Percentiles rank a stretch among this genome's conserved stretches.
Evolutionary conservation across 2,113 vertebrate genomes (phyloP).

Genomic region (Lophotis ruficrista): DNA sequence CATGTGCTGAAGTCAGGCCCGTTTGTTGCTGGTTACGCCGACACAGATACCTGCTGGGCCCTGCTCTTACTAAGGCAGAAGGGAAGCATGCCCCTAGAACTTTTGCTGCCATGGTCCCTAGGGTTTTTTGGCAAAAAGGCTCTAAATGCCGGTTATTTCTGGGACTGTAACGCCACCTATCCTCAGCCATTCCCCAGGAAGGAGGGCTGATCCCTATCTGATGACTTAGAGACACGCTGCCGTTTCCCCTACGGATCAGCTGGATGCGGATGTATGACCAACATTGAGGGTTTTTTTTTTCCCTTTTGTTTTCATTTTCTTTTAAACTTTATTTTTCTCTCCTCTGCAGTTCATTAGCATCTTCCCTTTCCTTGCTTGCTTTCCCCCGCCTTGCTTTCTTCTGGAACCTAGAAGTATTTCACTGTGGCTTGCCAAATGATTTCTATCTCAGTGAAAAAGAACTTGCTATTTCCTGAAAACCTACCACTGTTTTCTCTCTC

Average conservation of each 20-base stretch:
- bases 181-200: neutral
- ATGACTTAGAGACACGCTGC: neutral
- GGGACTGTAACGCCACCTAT: neutral
- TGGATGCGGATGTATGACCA: conserved; percentile 45
- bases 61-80: fast-evolving
- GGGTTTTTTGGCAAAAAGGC: neutral
- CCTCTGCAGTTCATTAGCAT: conserved; percentile 72
- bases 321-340: conserved; percentile 58
- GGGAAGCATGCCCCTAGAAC: fast-evolving
- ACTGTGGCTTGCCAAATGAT: conserved; percentile 80
- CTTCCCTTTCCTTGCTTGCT: conserved; percentile 58
- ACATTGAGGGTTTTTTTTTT: neutral
- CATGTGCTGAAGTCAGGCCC: neutral
- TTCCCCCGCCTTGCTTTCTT: conserved; percentile 25
- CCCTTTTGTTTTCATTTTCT: conserved; percentile 11
- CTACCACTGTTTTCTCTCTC: conserved; percentile 60
- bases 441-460: conserved; percentile 84
- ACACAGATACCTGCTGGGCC: neutral
- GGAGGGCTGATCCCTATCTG: neutral
- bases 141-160: neutral
- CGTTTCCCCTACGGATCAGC: neutral
- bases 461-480: conserved; percentile 84
- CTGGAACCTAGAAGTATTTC: conserved; percentile 79
- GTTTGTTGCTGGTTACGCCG: neutral
- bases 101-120: neutral